Percentiles rank a stretch among this genome's conserved stretches.
These are phyloP conservation scores for Sternotherus odoratus DNA, from an alignment of 2,797 vertebrate genomes.

Conservation along the genomic window DNA sequence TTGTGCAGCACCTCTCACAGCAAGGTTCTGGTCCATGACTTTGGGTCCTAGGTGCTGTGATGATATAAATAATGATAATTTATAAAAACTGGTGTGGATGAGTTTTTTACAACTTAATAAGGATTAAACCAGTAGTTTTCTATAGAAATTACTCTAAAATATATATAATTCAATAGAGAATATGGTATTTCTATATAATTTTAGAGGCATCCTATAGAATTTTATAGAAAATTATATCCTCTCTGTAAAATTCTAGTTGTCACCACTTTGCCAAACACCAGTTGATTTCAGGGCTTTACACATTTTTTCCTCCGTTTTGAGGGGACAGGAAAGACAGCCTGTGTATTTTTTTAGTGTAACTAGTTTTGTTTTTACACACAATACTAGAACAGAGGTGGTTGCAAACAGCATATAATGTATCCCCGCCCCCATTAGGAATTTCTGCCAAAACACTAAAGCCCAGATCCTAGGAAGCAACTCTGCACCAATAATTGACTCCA, in stretches of 20 bases:
- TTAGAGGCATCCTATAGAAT: not conserved
- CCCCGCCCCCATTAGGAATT: not conserved
- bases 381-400: not conserved
- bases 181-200: not conserved
- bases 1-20: not conserved
- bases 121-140: not conserved
- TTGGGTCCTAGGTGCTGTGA: not conserved
- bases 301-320: not conserved
- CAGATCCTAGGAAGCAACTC: not conserved
- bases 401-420: not conserved
- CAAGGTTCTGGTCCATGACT: not conserved
- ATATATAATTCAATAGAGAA: not conserved
- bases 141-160: not conserved
- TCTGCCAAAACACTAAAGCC: not conserved
- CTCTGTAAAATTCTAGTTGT: not conserved
- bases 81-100: not conserved
- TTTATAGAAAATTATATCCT: not conserved
- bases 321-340: not conserved
- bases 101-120: not conserved
- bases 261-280: not conserved
- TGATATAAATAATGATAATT: not conserved
- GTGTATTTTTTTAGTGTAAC: not conserved
- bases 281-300: not conserved
- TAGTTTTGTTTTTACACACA: not conserved
- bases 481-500: not conserved